Base-by-base conservation (phyloP, 2,113 vertebrate species). In the Prochilodus magdalenae region DNA sequence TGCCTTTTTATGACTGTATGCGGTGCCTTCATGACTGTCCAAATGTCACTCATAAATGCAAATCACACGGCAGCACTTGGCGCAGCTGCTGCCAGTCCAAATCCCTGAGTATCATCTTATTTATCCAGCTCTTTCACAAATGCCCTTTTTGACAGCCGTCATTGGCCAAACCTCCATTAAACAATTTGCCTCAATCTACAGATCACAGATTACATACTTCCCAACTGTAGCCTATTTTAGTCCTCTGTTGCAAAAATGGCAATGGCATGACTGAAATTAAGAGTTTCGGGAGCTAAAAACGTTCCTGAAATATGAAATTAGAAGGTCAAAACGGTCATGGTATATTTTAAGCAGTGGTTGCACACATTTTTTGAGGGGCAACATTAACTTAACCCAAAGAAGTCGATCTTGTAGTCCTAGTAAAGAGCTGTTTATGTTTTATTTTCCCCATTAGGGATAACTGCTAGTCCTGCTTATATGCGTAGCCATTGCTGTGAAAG, bases 211-310 rank as follows among this genome's bases (percentile, higher is more conserved):
- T 29, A 40, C 55, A 75, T 36, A 79, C 11, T 63, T 82, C 60
- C 63, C 51, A 60, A 44, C 30, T 78, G 33, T 49, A 62, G 57
- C 77, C 66, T 65, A 51, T 83, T 83, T 83, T 72, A 36, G 71
- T n/a, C 24, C 20, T 67, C 6, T 33, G 18, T 33, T 40, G 20
- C 30, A 40, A 63, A 65, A 69, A 40, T 22, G 18, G 5, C 65
- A 67, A 36, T 67, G 29, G 65, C 66, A 69, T 40, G 66, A n/a
- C 36, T 55, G 53, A 55, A 55, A 55, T 55, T 55, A 55, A 22
- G 53, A 55, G 18, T 0, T 22, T 12, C 5, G 53, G 53, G 53
- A 22, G 5, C 7, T 22, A 14, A 20, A 30, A 15, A 53, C 15
- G 12, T 12, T 60, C 40, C 24, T 60, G 30, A 14, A 60, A 11